These are phyloP conservation scores for Cerceris rybyensis DNA, from an alignment of 2,888 invertebrate species.

Conservation along the genomic window DNA sequence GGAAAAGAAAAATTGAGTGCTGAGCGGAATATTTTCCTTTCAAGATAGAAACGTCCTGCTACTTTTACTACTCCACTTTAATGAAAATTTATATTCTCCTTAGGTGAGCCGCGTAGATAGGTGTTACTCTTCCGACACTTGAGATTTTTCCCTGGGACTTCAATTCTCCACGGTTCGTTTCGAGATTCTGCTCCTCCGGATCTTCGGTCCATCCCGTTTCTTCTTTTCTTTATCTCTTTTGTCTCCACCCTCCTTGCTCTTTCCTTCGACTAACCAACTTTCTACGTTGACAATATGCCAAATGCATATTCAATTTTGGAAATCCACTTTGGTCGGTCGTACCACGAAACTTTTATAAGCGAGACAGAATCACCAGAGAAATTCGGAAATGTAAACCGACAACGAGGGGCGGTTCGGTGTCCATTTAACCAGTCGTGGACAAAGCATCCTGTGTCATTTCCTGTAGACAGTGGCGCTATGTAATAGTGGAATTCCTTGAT, in stretches of 20 bases:
- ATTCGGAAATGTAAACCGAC: constrained; percentile 40
- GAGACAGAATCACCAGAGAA: constrained; percentile 33
- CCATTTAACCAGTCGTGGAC: constrained; percentile 18
- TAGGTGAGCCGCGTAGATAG: constrained; percentile 16
- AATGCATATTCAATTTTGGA: constrained; percentile 70
- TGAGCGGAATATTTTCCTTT: constrained; percentile 44
- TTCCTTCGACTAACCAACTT: neutral
- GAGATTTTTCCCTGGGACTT: constrained; percentile 58
- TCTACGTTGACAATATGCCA: constrained; percentile 56
- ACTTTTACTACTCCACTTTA: constrained; percentile 51
- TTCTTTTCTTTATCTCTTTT: constrained; percentile 4
- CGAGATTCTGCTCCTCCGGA: constrained; percentile 37
- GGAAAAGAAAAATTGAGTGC: constrained; percentile 30
- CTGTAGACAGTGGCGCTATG: neutral
- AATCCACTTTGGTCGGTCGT: constrained; percentile 57
- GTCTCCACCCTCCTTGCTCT: constrained; percentile 4
- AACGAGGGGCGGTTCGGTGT: constrained; percentile 8
- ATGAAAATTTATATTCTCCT: constrained; percentile 64
- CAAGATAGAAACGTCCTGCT: constrained; percentile 36
- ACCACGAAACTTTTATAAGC: constrained; percentile 56
- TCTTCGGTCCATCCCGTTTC: constrained; percentile 20
- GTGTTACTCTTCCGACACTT: constrained; percentile 35
- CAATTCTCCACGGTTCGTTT: constrained; percentile 55
- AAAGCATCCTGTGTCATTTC: constrained; percentile 6
- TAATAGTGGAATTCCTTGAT: constrained; percentile 19